A percentile compares a stretch with the other conserved stretches of the same genome.
These are phyloP conservation scores for Tamandua tetradactyla DNA, from an alignment of 2,797 vertebrate species.

Conservation along the genomic window DNA sequence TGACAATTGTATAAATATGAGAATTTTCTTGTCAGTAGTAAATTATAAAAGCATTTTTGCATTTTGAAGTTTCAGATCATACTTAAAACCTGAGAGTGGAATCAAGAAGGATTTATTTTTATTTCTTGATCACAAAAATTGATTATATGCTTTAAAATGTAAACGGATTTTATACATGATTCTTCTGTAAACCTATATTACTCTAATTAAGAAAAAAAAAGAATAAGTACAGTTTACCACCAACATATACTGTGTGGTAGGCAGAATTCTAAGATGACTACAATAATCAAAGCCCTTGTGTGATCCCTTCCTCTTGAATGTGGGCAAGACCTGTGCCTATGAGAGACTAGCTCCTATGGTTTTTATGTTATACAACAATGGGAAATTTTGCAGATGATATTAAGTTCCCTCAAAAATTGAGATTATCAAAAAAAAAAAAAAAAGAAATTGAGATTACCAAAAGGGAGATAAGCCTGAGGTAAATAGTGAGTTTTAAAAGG, in stretches of 20 bases:
- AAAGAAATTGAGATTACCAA: not conserved
- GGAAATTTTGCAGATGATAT: not conserved
- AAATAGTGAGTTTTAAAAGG: no score
- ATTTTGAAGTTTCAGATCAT: not conserved
- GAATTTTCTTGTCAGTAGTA: not conserved
- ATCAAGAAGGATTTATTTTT: not conserved
- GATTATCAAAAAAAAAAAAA: no score
- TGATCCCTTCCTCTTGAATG: not conserved
- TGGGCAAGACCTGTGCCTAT: not conserved
- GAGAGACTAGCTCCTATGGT: not conserved
- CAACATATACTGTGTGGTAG: not conserved
- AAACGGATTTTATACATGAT: not conserved
- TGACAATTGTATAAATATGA: not conserved
- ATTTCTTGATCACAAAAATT: not conserved
- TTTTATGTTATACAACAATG: not conserved
- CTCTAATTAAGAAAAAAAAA: not conserved
- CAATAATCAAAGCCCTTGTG: fast-evolving
- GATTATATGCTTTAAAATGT: not conserved
- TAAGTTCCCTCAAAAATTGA: not conserved
- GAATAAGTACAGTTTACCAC: not conserved
- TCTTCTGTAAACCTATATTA: no score
- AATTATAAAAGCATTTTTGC: not conserved
- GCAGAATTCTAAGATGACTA: not conserved
- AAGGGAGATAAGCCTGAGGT: not conserved
- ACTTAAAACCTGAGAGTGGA: not conserved